phyloP scores from a whole-genome alignment of 2,888 invertebrate species.

The Chalcosyrphus nemorum region DNA sequence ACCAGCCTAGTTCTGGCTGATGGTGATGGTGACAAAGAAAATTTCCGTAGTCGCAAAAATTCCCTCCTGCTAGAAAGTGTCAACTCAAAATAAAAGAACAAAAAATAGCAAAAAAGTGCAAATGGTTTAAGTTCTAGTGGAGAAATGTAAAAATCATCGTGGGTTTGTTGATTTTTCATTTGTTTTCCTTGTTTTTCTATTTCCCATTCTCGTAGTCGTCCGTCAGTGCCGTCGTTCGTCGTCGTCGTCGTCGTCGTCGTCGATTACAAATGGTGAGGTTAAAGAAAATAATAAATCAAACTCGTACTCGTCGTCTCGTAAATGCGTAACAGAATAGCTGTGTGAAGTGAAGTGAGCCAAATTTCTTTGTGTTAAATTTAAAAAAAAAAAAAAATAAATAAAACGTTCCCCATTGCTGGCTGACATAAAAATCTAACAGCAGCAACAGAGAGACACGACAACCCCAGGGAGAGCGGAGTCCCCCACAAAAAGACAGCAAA shows the following conservation, averaged over 20 bases:
- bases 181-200: neutral
- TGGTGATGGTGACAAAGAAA: constrained; percentile 67
- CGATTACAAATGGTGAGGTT: constrained; percentile 37
- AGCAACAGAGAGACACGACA: constrained; percentile 18
- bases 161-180: constrained; percentile 22
- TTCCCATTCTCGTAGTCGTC: neutral
- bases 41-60: constrained; percentile 56
- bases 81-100: neutral
- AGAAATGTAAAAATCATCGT: constrained; percentile 49
- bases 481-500: neutral
- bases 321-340: constrained; percentile 70
- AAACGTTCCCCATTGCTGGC: constrained; percentile 34
- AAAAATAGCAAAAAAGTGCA: constrained; percentile 52
- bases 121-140: constrained; percentile 52
- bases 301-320: constrained; percentile 13
- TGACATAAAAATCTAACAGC: constrained; percentile 33
- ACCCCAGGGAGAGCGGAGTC: constrained; percentile 7
- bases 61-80: constrained; percentile 59
- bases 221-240: neutral
- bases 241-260: constrained; percentile 6
- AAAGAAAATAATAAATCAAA: constrained; percentile 47
- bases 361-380: constrained; percentile 62
- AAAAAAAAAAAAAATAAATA: constrained; percentile 24
- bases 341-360: constrained; percentile 65
- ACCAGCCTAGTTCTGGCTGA: too few species aligned